Evolutionary conservation across 2,113 vertebrate species (phyloP), one percentile per base, ranked within the genome.

Genomic region (Fregetta grallaria): DNA sequence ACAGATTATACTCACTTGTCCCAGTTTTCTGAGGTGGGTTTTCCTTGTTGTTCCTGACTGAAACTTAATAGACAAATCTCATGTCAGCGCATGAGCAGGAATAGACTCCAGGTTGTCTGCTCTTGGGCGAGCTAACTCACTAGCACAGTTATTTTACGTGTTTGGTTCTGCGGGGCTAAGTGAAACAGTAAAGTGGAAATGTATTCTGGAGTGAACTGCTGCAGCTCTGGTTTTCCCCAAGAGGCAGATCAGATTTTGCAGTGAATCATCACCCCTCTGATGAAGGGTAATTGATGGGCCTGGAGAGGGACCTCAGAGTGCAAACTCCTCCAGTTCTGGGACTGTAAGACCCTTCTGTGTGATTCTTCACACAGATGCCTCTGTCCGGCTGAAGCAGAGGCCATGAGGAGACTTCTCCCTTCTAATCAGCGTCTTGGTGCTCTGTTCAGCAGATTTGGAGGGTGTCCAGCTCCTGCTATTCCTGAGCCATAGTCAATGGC

Each of bases 321-420:
- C 47, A 63, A 92, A 67, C 22, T 91, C 38, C 16, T 75, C 21
- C 65, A 75, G 11, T 78, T 78, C 38, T 78, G 84, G 76, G 84
- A 36, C 52, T 95, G 17, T 84, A 68, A 95, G 84, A 78, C 68
- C 68, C 65, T 92, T 96, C 92, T 88, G 59, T 91, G 72, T 56
- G 65, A 96, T 95, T 32, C 76, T 94, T 91, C 83, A 94, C 78
- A 91, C 76, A 95, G 80, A 86, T 91, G 61, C 50, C 83, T 92
- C 91, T 92, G 92, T 88, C 45, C 29, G 52, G 65, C 67, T 63
- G 52, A 80, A 73, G 67, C 34, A 68, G 40, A 88, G 59, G 38
- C 68, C 36, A 15, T 32, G 68, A 89, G 61, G 73, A 95, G 44
- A 34, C 21, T 14, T 78, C n/a, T 84, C 58, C 32, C 49, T 50